Evolutionary conservation across 30 jellyfish, hydroid and myxozoan species (phyloP), one percentile per base, ranked within the genome.

Genomic region (Aurelia sp.): DNA sequence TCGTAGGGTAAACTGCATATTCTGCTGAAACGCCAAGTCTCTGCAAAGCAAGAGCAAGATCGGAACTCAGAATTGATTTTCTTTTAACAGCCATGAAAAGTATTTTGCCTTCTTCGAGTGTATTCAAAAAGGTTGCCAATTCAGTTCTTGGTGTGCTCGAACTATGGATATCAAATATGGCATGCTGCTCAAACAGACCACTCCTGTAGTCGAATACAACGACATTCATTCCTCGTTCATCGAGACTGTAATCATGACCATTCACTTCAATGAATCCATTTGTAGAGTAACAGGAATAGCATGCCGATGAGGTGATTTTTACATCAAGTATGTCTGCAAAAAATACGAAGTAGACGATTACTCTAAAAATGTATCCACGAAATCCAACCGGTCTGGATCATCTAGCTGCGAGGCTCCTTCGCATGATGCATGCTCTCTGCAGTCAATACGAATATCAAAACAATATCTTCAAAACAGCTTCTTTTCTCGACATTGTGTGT

Each of bases 151-250:
- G 18, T n/a, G 71, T 6, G 17, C 17, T 10, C 13, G 50, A 41
- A 7, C 53, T 53, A 52, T 12, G 27, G 3, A 73, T 30, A 4
- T 73, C 84, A 52, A 57, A 72, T 10, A 22, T 17, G 35, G 23
- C 73, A 21, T 82, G 19, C 17, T 73, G 80, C 51, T 73, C 93
- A 10, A 68, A 72, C 5, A 73, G 13, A 22, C 85, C 93, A 84
- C 93, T 84, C 6, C 82, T 87, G 48, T 71, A 62, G 31, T 84
- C 93, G 33, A 71, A 84, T 4, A 84, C 30, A 4, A 61, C 76
- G 0, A 59, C 52, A 58, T 84, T 72, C 35, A 84, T 65, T 15
- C 93, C 87, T 0, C 70, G 58, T 15, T 12, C 17, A 22, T 50
- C 44, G 41, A 20, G 37, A 19, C 82, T 61, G 75, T 60, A 51